phyloP scores from a whole-genome alignment of 1,140 invertebrate genomes.

The Heliconius hewitsoni region DNA sequence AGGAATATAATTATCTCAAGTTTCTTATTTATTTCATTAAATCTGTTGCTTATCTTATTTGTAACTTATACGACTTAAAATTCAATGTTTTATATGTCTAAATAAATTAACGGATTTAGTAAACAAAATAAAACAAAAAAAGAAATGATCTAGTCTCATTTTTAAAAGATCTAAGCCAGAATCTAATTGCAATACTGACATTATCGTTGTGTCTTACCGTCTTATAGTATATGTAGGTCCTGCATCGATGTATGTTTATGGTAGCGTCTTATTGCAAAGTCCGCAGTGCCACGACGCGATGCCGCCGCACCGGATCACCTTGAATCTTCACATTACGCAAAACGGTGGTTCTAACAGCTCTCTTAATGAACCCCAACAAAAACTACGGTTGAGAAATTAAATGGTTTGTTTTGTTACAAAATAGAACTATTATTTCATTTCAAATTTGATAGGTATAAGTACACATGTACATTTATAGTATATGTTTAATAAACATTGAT shows the following conservation, averaged over 20 bases:
- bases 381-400: constrained; percentile 48
- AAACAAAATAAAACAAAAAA: too few relatives aligned
- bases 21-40: too few relatives aligned
- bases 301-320: constrained; percentile 66
- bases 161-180: not conserved
- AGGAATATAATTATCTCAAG: not conserved
- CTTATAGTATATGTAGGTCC: not conserved
- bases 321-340: constrained; percentile 70
- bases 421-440: constrained; percentile 27
- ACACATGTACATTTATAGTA: not conserved
- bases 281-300: constrained; percentile 46
- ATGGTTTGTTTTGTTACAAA: constrained; percentile 34
- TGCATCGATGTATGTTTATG: constrained; percentile 34
- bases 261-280: constrained; percentile 42
- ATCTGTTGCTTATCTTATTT: too few relatives aligned
- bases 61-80: too few relatives aligned
- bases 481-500: not conserved
- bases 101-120: too few relatives aligned
- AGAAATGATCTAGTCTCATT: not conserved
- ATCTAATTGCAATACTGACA: not conserved
- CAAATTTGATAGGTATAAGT: constrained; percentile 2
- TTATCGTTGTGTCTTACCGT: not conserved
- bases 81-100: too few relatives aligned
- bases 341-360: constrained; percentile 54
- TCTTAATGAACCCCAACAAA: constrained; percentile 49